Percentiles rank a stretch among this genome's conserved stretches.
phyloP scores from a whole-genome alignment of 92 coral and sea anemone species.

The Hydrozoanthus gracilis region DNA sequence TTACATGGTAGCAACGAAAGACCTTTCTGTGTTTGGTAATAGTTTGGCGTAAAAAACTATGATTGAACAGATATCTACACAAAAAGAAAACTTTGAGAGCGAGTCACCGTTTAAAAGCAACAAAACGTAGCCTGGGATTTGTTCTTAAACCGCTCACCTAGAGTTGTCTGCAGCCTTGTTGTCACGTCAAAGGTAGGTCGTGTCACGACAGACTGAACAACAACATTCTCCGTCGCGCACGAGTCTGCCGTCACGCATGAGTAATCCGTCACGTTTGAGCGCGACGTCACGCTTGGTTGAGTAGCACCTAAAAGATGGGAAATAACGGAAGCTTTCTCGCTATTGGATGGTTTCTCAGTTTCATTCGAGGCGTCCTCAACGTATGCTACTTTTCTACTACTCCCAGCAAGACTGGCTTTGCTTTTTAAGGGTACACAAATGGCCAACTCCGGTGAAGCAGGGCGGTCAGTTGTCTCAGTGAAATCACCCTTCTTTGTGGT shows the following conservation, averaged over 20 bases:
- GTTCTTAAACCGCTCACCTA: background rate
- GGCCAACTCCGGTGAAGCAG: conserved; percentile 18
- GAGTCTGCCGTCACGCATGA: no score
- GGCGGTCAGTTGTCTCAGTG: background rate
- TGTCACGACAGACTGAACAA: conserved; percentile 34
- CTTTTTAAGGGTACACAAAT: conserved; percentile 12
- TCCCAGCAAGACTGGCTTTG: background rate
- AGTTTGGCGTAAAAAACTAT: no score
- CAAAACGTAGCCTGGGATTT: no score
- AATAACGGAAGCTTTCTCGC: background rate
- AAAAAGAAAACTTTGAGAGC: no score
- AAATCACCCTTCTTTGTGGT: background rate
- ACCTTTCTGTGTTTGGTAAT: no score
- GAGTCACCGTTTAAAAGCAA: no score
- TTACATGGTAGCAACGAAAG: no score
- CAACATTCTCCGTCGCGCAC: conserved; percentile 13
- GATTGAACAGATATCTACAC: no score
- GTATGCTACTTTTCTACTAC: background rate
- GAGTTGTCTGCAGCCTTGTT: conserved; percentile 6
- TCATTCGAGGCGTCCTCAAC: background rate
- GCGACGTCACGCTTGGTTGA: background rate
- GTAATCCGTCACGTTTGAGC: no score
- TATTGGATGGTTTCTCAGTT: background rate
- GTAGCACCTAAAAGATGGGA: background rate
- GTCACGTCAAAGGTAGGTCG: conserved; percentile 41